Conservation (phyloP, 2,888 invertebrate species). For the Pantelozetes paolii region DNA sequence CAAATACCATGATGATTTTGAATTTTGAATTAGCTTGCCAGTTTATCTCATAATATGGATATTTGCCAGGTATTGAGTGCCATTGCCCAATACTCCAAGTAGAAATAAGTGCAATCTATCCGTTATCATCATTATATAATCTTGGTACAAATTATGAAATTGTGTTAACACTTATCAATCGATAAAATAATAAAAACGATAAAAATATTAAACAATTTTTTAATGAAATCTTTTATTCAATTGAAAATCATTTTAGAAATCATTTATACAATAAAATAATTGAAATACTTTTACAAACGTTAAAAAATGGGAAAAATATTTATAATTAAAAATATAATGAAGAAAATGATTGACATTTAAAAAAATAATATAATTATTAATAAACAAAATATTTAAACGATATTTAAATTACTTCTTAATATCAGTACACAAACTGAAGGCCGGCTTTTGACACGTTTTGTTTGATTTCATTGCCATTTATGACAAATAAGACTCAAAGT, state of each 20-base stretch:
- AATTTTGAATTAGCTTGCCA: too few relatives aligned
- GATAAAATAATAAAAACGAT: too few relatives aligned
- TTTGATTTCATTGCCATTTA: conserved; percentile 15
- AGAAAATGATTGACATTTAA: neutral
- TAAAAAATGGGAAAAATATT: neutral
- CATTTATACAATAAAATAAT: neutral
- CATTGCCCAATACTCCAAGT: too few relatives aligned
- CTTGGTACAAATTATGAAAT: too few relatives aligned
- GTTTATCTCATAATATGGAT: too few relatives aligned
- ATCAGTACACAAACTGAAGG: conserved; percentile 5
- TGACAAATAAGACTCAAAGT: neutral
- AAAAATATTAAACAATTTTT: too few relatives aligned
- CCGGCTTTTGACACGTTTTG: conserved; percentile 19
- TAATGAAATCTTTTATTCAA: neutral
- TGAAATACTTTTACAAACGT: neutral
- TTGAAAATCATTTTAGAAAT: neutral
- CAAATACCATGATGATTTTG: too few relatives aligned
- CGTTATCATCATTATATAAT: too few relatives aligned
- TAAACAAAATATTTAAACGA: neutral
- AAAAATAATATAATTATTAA: neutral
- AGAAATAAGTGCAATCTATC: too few relatives aligned
- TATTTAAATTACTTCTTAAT: neutral
- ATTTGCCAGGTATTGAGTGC: too few relatives aligned
- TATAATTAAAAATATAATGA: neutral
- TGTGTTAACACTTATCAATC: too few relatives aligned